Base-by-base conservation (phyloP, 2,797 vertebrate species). In the Strix occidentalis region DNA sequence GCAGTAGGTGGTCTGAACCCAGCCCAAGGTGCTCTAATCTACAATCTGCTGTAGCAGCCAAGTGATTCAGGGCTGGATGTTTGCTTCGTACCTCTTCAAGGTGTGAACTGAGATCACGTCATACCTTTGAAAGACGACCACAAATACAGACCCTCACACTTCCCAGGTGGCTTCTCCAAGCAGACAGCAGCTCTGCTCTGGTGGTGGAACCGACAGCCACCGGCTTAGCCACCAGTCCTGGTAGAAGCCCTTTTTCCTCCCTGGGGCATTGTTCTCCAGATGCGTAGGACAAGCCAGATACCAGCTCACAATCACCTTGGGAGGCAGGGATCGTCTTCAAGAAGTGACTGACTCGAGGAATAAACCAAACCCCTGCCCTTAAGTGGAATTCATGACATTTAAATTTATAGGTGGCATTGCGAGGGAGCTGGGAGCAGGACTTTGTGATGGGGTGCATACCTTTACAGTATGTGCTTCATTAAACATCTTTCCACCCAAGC, bases 11-110 rank as follows among this genome's bases (percentile, higher is more conserved):
- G 94, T 96, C 95, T 93, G 95, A 91, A 89, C n/a, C 0, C 0
- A 0, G 69, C 82, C 87, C 53, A 63, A 39, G 87, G 60, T 57
- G 48, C 87, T 84, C 88, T 92, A 92, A 96, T 96, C 96, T 97
- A 24, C 0, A 0, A 93, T 97, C 92, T 90, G 60, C 81, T 33
- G 53, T 12, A 54, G 84, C 88, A 92, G 93, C 93, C 86, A 92
- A 87, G 65, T 87, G 84, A 89, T 85, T 93, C 93, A 95, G 68
- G 83, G 86, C 80, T 96, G 86, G 33, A 37, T 86, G 77, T 94
- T 96, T 87, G 81, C 77, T 95, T 64, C 1, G 58, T 95, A 87
- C 66, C 29, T 87, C 51, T 57, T 50, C 57, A 26, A 94, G 91
- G 80, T 83, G 91, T 93, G 93, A 93, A 9, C 84, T 7, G 21